Percentiles rank a stretch among this genome's conserved stretches.
These are phyloP conservation scores for Drosophila trapezifrons DNA, from an alignment of 1,140 invertebrate genomes.

Conservation along the genomic window DNA sequence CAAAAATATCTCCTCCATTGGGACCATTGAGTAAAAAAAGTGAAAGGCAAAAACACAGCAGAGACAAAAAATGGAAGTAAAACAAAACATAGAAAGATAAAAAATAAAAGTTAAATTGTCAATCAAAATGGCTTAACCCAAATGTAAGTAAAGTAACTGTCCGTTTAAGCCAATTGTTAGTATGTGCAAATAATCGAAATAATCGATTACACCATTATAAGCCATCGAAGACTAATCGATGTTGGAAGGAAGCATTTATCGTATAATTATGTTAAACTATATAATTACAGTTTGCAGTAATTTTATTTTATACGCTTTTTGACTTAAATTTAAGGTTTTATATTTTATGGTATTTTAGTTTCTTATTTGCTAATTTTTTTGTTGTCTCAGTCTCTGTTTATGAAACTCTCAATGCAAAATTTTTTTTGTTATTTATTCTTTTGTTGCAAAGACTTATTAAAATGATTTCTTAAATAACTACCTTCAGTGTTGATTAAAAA, in stretches of 20 bases:
- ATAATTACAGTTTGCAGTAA: background rate
- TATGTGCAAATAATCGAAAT: slow-evolving; percentile 42
- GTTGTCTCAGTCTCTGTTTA: background rate
- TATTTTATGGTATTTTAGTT: background rate
- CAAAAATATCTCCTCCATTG: slow-evolving; percentile 16
- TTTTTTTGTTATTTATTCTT: background rate
- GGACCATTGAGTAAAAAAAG: slow-evolving; percentile 19
- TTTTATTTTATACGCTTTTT: background rate
- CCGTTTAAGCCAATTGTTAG: slow-evolving; percentile 36
- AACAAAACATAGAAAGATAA: slow-evolving; percentile 8
- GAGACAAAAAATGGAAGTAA: slow-evolving; percentile 1
- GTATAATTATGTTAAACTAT: background rate
- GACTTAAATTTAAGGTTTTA: background rate
- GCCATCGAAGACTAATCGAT: slow-evolving; percentile 12
- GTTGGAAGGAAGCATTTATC: slow-evolving; percentile 10
- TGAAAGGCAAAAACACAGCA: slow-evolving; percentile 24
- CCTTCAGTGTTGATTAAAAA: background rate
- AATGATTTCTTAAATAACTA: slow-evolving; percentile 6
- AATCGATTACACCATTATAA: slow-evolving; percentile 24
- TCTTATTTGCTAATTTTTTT: background rate
- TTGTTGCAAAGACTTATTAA: background rate
- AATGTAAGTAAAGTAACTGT: slow-evolving; percentile 24
- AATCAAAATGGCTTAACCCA: slow-evolving; percentile 45
- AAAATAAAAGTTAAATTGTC: slow-evolving; percentile 37
- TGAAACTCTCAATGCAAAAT: background rate